Evolutionary conservation across 1,140 invertebrate species (phyloP), one percentile per base, ranked within the genome.

Genomic region (Aphis craccivora): DNA sequence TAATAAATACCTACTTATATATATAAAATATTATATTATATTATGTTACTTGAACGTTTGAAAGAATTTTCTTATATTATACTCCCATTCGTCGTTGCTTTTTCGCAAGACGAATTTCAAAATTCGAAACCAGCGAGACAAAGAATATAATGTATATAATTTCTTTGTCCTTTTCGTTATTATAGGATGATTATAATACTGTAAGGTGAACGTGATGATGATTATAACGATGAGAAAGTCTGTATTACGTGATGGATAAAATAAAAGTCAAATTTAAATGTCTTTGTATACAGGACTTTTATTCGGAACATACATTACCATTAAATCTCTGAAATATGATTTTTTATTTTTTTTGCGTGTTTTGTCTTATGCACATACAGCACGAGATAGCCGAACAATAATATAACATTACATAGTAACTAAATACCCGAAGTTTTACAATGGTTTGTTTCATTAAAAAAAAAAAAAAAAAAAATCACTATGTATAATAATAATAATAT

Each of bases 251-350:
- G 60, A 76, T 76, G n/a, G 40, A 60, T 90, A 90, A 89, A 37
- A 67, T 67, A 90, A 90, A 90, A 92, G 81, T 55, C 91, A 8
- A 84, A 93, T 84, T 93, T 84, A 93, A 93, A 93, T 93, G 91
- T 93, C 91, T 93, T 93, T 93, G 91, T 93, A 93, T 93, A 93
- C 91, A 93, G 91, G 91, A 93, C 91, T 93, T 93, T 93, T 93
- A 93, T 93, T 93, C 91, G 91, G 91, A 93, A 93, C 91, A 93
- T 93, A 93, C 91, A 93, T 93, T 93, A 93, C 91, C 91, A 93
- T 93, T 84, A 93, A 93, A 93, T 93, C 91, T 93, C 91, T 86
- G 91, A 93, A 93, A 93, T 90, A 93, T 81, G 43, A 91, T 93
- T 45, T 86, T 86, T 51, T 45, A 45, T 35, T 51, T 76, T 48